Evolutionary conservation across 1,140 invertebrate species (phyloP), one percentile per base, ranked within the genome.

Genomic region (Panagrolaimus sp.): DNA sequence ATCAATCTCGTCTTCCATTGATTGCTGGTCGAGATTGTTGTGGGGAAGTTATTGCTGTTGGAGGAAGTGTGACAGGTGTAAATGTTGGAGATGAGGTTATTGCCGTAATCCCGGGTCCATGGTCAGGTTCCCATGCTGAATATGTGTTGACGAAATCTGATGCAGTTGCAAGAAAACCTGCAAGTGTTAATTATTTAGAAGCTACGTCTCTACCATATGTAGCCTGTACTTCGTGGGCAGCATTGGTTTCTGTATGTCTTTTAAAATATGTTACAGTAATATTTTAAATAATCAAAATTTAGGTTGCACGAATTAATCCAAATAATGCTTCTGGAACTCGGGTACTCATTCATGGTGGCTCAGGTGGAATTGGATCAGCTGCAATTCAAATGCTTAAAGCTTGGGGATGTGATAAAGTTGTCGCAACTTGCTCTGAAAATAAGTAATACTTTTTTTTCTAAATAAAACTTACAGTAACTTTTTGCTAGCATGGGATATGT

Each of bases 341-440:
- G 75, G 87, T 92, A 17, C 84, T 96, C 17, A 88, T 97, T 14
- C 84, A 94, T 62, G 93, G 93, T 55, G 92, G 90, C 12, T 89
- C 93, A 63, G 94, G 94, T 12, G 92, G 93, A 24, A 91, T 96
- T 6, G 94, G 94, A 38, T 89, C 89, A 7, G 83, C 90, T 73
- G 90, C 91, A 38, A 87, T 93, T 73, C 92, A 94, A 85, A 80
- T 94, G 48, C 85, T 93, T 28, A 90, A 90, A 83, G 86, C 89
- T 1, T 91, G 91, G 88, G 88, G 88, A 45, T 87, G 87, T 71
- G 78, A 87, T 14, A 75, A 78, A 46, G 65, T 83, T 44, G 78
- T 83, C n/a, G 76, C 73, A 17, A 83, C 77, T 1, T 76, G 75
- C 43, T 83, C 76, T 32, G 48, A 55, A 14, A 38, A 38, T 2